A percentile compares a stretch with the other conserved stretches of the same genome.
These are phyloP conservation scores for Neodiprion virginianus DNA, from an alignment of 1,140 invertebrate genomes.

Conservation along the genomic window DNA sequence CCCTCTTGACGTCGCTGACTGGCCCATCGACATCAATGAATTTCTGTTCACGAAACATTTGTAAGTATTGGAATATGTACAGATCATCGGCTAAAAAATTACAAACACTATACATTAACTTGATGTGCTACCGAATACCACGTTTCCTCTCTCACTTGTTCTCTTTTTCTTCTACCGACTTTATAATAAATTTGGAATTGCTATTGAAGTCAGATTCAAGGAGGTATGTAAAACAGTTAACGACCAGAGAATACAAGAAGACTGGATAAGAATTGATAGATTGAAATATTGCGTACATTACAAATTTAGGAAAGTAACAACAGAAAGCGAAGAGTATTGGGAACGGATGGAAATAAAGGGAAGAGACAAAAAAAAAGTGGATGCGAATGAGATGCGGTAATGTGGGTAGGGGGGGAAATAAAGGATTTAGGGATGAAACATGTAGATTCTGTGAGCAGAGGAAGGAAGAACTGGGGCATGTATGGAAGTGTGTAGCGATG, in stretches of 20 bases:
- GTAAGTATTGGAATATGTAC: too few relatives aligned
- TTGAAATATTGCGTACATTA: constrained; percentile 10
- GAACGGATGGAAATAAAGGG: background rate
- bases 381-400: constrained; percentile 28
- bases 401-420: constrained; percentile 16
- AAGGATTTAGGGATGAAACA: constrained; percentile 9
- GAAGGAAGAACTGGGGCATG: background rate
- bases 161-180: too few relatives aligned
- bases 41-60: too few relatives aligned
- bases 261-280: constrained; percentile 12
- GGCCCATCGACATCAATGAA: too few relatives aligned
- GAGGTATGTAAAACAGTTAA: too few relatives aligned
- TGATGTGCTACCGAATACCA: too few relatives aligned
- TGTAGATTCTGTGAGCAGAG: background rate
- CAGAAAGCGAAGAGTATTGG: constrained; percentile 14
- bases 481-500: background rate
- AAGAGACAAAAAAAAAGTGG: constrained; percentile 20
- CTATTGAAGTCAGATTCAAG: too few relatives aligned
- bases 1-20: too few relatives aligned
- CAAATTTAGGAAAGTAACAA: constrained; percentile 12
- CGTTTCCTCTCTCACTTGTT: too few relatives aligned
- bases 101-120: too few relatives aligned
- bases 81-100: too few relatives aligned
- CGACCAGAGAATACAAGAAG: constrained; percentile 17
- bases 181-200: too few relatives aligned